Base-by-base conservation (phyloP, 2,113 vertebrate species). In the human region DNA sequence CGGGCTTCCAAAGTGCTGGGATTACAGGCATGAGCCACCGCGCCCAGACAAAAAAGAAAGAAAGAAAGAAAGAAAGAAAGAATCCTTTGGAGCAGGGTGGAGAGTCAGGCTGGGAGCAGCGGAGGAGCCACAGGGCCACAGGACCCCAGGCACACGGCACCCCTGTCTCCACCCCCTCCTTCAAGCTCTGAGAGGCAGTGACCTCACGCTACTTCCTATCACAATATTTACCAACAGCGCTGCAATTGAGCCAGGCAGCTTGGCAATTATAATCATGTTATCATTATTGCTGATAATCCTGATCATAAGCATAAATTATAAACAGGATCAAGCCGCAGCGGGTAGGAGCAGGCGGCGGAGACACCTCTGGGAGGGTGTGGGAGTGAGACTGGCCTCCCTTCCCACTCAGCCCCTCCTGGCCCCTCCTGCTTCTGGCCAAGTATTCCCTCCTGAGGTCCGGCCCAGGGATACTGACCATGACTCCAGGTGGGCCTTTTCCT, bases 261-360 rank as follows among this genome's bases (percentile, higher is more conserved):
- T 1, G 0, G 95, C 96, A 97, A 97, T 98, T 98, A 98, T 97
- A 96, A 98, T 98, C 97, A 96, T 5, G 97, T 97, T 94, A 97
- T 89, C 96, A 97, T 97, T 98, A 98, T 95, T 94, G 96, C 93
- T 97, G 96, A 97, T 98, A 97, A 97, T 95, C 96, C 95, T 27
- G 64, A 97, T 97, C 89, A 75, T 94, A 93, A 96, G 97, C 97
- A 96, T 96, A 97, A 97, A 97, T 98, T 98, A 97, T 66, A 91
- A 92, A 96, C 92, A 98, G 89, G 95, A 97, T 95, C 48, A 0
- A 89, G 68, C 86, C 96, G 8, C 87, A 55, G 97, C 55, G 11
- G 92, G 93, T 66, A 48, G 57, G 45, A 64, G 38, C 90, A 57
- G 86, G 40, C 92, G 55, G 81, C 61, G n/a, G 79, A 68, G 57